A percentile compares a stretch with the other conserved stretches of the same genome.
phyloP scores from a whole-genome alignment of 30 jellyfish, hydroid and myxozoan genomes.

The Aurelia aurita region DNA sequence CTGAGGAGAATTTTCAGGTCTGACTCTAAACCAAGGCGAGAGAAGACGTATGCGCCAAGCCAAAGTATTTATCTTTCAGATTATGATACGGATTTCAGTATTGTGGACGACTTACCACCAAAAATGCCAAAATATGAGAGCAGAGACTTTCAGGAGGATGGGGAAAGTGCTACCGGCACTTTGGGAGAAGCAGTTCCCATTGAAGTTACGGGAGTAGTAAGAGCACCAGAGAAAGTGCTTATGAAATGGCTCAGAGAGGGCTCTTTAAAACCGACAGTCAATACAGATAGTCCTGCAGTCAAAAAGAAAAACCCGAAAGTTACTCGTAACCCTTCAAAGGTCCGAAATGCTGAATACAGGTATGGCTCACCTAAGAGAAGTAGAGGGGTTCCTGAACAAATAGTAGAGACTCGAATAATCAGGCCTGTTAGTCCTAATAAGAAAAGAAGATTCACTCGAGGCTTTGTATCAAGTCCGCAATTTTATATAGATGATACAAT shows the following conservation, averaged over 20 bases:
- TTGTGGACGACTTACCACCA: conserved; percentile 16
- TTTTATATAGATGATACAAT: conserved; percentile 4
- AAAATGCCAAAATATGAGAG: conserved; percentile 23
- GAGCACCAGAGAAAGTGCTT: conserved; percentile 65
- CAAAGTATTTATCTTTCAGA: conserved; percentile 22
- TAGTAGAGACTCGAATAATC: neutral
- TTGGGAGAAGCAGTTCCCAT: conserved; percentile 46
- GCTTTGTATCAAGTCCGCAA: neutral
- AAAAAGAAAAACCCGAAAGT: neutral
- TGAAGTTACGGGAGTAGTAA: conserved; percentile 52
- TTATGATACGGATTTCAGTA: conserved; percentile 13
- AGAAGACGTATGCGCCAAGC: conserved; percentile 6
- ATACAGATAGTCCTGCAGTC: neutral
- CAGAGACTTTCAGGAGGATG: neutral
- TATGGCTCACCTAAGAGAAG: neutral
- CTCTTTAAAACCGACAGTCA: conserved; percentile 4
- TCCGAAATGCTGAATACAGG: too few species aligned
- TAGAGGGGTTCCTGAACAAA: neutral
- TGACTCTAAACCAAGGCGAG: neutral
- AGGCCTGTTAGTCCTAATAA: neutral
- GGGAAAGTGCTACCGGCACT: neutral
- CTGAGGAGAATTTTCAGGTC: neutral
- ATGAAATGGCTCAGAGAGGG: conserved; percentile 65
- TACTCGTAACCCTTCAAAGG: neutral
- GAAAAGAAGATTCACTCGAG: neutral